Percentiles rank a stretch among this genome's conserved stretches.
Conservation (phyloP, 1,140 invertebrate species). For the Bombus difficillimus region DNA sequence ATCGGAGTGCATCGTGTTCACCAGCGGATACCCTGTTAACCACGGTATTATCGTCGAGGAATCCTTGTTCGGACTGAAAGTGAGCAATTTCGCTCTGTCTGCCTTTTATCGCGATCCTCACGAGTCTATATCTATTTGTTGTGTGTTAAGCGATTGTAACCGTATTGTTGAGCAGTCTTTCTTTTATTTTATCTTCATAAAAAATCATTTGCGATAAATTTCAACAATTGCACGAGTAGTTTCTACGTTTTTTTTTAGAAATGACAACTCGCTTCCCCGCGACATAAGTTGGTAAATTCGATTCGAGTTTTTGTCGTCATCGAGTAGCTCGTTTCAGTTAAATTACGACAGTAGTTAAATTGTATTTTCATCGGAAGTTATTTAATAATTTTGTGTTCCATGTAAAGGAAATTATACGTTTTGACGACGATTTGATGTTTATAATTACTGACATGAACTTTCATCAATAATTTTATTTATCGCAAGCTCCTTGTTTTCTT, state of each 20-base stretch:
- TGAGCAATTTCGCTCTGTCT: conserved; percentile 23
- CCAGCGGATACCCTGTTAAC: not conserved
- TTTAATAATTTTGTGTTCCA: not conserved
- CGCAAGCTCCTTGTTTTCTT: not conserved
- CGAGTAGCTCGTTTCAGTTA: not conserved
- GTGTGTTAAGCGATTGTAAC: conserved; percentile 6
- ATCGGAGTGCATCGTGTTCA: not conserved
- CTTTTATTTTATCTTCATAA: not conserved
- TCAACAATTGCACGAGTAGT: not conserved
- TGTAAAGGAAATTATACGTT: not conserved
- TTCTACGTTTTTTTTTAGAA: not conserved
- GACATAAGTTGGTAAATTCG: not conserved
- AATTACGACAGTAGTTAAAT: not conserved
- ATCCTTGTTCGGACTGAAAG: not conserved
- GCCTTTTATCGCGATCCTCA: not conserved
- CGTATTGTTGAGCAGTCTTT: conserved; percentile 1
- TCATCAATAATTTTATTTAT: not conserved
- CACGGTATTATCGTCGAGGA: not conserved
- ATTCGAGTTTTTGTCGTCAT: not conserved
- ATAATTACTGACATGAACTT: not conserved
- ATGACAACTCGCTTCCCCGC: conserved; percentile 2
- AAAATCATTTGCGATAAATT: too few species aligned
- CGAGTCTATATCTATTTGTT: conserved; percentile 43
- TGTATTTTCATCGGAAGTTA: not conserved
- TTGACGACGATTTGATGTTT: not conserved